Percentiles rank a stretch among this genome's conserved stretches.
phyloP scores from a whole-genome alignment of 2,113 vertebrate genomes.

The Podiceps cristatus region DNA sequence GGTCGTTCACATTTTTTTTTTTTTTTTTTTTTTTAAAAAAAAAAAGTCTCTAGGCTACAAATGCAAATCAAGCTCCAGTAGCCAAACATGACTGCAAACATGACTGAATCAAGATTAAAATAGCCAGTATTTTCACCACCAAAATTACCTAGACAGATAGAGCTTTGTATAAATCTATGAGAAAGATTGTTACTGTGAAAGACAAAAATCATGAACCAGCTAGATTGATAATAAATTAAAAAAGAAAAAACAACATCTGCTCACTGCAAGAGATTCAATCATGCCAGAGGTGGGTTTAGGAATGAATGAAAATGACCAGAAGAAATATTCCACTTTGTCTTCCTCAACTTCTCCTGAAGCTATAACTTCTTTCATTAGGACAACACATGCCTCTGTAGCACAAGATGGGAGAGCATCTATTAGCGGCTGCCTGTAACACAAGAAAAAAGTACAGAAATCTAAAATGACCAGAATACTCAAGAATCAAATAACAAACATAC shows the following conservation, averaged over 20 bases:
- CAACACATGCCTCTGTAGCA: constrained; percentile 83
- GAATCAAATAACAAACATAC: background rate
- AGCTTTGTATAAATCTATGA: background rate
- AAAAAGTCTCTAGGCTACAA: background rate
- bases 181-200: background rate
- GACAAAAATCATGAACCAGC: background rate
- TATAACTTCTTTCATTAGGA: constrained; percentile 81
- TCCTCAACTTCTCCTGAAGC: constrained; percentile 76
- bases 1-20: background rate
- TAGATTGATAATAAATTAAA: background rate
- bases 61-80: background rate
- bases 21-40: too few relatives aligned
- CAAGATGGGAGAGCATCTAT: constrained; percentile 84
- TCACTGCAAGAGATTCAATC: constrained; percentile 81
- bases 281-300: constrained; percentile 79
- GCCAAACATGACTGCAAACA: background rate
- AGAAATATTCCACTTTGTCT: constrained; percentile 74
- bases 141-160: background rate
- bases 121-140: background rate
- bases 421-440: constrained; percentile 81
- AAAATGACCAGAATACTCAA: background rate
- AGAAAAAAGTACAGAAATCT: background rate
- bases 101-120: background rate
- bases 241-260: background rate
- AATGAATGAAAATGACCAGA: constrained; percentile 82